Base-by-base conservation (phyloP, 2,113 vertebrate genomes). In the Oncorhynchus tshawytscha region DNA sequence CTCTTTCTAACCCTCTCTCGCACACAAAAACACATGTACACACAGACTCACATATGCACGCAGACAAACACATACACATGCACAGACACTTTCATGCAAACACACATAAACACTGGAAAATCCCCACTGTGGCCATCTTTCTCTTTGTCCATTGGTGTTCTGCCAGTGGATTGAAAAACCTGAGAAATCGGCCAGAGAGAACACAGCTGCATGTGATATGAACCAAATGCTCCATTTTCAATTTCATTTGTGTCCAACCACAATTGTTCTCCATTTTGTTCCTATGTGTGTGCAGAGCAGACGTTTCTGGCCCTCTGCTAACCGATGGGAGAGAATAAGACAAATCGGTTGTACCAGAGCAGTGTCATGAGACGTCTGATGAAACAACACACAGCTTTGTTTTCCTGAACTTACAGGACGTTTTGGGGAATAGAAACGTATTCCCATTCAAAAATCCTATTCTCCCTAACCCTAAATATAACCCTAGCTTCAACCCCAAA, bases 191-290 rank as follows among this genome's bases (percentile, higher is more conserved):
- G 20, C 59, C 6, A 18, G 59, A 60, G 59, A 13, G 29, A 82
- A 75, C 48, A 72, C 74, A 75, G 74, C 82, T 74, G 76, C 75
- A 68, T 57, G 0, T 71, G 57, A 84, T 77, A 9, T 48, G 70
- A 82, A 81, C 67, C 84, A 79, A 70, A 82, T 60, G 78, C 29
- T 76, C 73, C n/a, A 3, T 16, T 45, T 59, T 34, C 31, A 0
- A 15, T 64, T 85, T 76, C 16, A 67, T 80, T 87, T 83, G 49
- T 78, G 86, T 84, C 70, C 1, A 5, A 74, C 68, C 78, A 85
- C 84, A 85, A 84, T 86, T 86, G 82, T 66, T 86, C 39, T 69
- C 78, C 27, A 69, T 86, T 86, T 88, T 72, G 75, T 74, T 77
- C 77, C 64, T 1, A 0, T 51, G 64, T 24, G 48, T 77, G 13